Conservation (phyloP, 92 coral and sea anemone genomes). For the Phenganax stokvisi region DNA sequence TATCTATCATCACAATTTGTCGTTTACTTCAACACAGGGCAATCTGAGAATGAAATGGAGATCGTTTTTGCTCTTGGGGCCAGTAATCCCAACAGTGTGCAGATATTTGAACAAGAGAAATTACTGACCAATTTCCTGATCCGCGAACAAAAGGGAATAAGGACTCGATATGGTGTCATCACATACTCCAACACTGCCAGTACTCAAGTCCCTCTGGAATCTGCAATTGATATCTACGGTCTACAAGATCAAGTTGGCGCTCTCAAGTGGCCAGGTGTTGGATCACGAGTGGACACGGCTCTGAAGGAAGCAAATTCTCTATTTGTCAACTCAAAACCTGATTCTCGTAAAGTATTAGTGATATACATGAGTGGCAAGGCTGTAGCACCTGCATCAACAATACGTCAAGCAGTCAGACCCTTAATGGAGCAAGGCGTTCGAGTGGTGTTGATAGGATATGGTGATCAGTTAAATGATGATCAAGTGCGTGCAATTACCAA, state of each 20-base stretch:
- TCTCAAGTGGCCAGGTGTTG: slow-evolving; percentile 34
- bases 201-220: slow-evolving; percentile 7
- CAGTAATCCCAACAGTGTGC: slow-evolving; percentile 11
- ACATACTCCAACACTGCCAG: slow-evolving; percentile 10
- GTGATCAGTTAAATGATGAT: slow-evolving; percentile 19
- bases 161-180: slow-evolving; percentile 30
- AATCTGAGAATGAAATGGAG: slow-evolving; percentile 28
- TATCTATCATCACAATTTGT: neutral
- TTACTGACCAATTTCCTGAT: slow-evolving; percentile 11
- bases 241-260: slow-evolving; percentile 26
- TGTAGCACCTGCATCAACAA: slow-evolving; percentile 9
- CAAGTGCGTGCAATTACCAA: slow-evolving; percentile 15
- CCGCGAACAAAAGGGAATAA: slow-evolving; percentile 1
- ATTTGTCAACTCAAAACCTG: slow-evolving; percentile 18
- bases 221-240: slow-evolving; percentile 4
- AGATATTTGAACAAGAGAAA: slow-evolving; percentile 30
- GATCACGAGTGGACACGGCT: slow-evolving; percentile 20
- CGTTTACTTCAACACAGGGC: slow-evolving; percentile 21
- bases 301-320: slow-evolving; percentile 14
- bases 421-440: slow-evolving; percentile 27
- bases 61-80: slow-evolving; percentile 53
- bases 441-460: slow-evolving; percentile 32
- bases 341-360: slow-evolving; percentile 22
- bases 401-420: slow-evolving; percentile 34
- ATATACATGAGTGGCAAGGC: slow-evolving; percentile 23